Evolutionary conservation across 2,113 vertebrate species (phyloP).

Genomic region (Salvelinus namaycush): DNA sequence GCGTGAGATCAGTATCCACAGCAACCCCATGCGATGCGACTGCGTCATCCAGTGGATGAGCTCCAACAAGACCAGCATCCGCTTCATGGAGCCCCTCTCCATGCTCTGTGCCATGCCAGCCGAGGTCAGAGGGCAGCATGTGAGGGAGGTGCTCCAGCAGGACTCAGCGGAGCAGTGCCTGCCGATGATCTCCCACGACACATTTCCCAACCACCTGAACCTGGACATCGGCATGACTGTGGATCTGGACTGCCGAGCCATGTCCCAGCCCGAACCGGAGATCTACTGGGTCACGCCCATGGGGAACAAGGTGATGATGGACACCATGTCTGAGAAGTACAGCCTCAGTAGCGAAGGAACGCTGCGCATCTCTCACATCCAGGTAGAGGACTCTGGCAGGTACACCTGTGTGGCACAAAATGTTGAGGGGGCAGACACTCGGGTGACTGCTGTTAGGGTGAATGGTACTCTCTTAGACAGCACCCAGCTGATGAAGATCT

Average conservation of each 20-base stretch:
- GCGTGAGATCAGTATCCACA: slow-evolving; percentile 95
- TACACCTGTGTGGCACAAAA: slow-evolving; percentile 98
- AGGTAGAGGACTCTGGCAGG: slow-evolving; percentile 89
- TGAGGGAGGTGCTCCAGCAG: slow-evolving; percentile 84
- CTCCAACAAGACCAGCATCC: slow-evolving; percentile 90
- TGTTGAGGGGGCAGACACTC: slow-evolving; percentile 89
- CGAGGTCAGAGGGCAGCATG: slow-evolving; percentile 84
- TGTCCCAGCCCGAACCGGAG: slow-evolving; percentile 94
- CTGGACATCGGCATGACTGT: slow-evolving; percentile 83
- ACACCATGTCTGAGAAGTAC: slow-evolving; percentile 87
- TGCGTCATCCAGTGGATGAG: slow-evolving; percentile 95
- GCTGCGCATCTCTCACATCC: slow-evolving; percentile 84
- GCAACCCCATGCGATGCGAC: slow-evolving; percentile 93
- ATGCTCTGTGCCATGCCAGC: slow-evolving; percentile 93
- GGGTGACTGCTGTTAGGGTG: slow-evolving; percentile 86
- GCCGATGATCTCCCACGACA: slow-evolving; percentile 91
- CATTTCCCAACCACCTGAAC: slow-evolving; percentile 88
- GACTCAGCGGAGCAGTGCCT: slow-evolving; percentile 86
- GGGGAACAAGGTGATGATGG: slow-evolving; percentile 87
- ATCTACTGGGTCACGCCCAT: slow-evolving; percentile 98
- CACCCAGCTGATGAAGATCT: slow-evolving; percentile 91
- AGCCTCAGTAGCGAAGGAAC: slow-evolving; percentile 87
- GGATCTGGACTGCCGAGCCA: slow-evolving; percentile 90
- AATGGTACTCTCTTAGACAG: slow-evolving; percentile 92
- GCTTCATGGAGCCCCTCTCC: slow-evolving; percentile 95